Evolutionary conservation across 2,113 vertebrate genomes (phyloP), one percentile per base, ranked within the genome.

Genomic region (Serilophus lunatus): DNA sequence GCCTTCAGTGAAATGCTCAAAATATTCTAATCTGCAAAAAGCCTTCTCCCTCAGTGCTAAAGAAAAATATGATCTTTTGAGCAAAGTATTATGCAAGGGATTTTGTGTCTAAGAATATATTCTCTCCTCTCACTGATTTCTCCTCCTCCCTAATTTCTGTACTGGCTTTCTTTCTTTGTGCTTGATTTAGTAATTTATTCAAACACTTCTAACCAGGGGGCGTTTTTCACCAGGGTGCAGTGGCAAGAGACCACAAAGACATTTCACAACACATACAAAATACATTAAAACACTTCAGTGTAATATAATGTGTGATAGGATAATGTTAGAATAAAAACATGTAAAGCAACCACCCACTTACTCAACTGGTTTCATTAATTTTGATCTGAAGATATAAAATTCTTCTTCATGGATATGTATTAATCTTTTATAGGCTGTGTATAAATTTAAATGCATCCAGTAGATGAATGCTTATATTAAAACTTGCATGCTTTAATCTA

Each of bases 171-270:
- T 92, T 96, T 75, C 78, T 96, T 96, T 96, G 91, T 95, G 80
- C 82, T 96, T 80, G 80, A 86, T 94, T 97, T 97, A 96, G 89
- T 97, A 96, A 97, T 97, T 97, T 96, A 97, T 95, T 97, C 92
- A 82, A 96, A 82, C 75, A 68, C 92, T 96, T 96, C 88, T 95
- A 94, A 97, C 75, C 85, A 78, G 70, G 84, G 90, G 95, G 77
- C 6, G 40, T 97, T 97, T 97, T 97, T 94, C 81, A 97, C 91
- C 78, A 88, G 94, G 77, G 63, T 94, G 81, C 90, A 93, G 88
- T 94, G 92, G 94, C 91, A 97, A 95, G 95, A 95, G 95, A 97
- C 94, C 84, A 93, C 95, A 96, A 92, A 97, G 95, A 83, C 92
- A 61, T 95, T 94, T 93, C 93, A 77, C 79, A 95, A 93, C 42